Conservation (phyloP, 2,888 invertebrate genomes). For the Zaprionus bogoriensis region DNA sequence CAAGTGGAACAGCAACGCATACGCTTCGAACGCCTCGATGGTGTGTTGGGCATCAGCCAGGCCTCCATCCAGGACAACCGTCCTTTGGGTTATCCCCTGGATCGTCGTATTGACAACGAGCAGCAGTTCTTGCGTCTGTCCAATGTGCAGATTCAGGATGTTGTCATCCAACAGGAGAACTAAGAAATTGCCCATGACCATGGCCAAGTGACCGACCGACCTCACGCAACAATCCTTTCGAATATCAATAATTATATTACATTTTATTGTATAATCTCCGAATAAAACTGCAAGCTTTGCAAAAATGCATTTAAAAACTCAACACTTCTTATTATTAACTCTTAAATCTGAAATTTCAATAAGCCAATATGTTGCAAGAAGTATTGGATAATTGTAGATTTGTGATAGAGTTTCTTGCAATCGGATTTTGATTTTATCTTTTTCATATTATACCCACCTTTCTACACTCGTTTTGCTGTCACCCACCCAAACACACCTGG, state of each 20-base stretch:
- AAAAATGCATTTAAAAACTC: slow-evolving; percentile 48
- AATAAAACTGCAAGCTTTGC: slow-evolving; percentile 65
- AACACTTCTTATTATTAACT: neutral
- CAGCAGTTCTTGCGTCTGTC: slow-evolving; percentile 52
- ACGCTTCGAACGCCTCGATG: slow-evolving; percentile 24
- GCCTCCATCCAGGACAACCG: slow-evolving; percentile 56
- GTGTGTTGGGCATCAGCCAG: slow-evolving; percentile 52
- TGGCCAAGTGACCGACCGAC: slow-evolving; percentile 5
- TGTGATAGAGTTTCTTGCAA: too few species aligned
- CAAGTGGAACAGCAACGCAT: neutral
- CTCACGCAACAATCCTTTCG: neutral
- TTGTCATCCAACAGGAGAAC: slow-evolving; percentile 71
- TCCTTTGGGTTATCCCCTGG: slow-evolving; percentile 73
- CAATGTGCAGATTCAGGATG: slow-evolving; percentile 69
- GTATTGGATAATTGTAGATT: too few species aligned
- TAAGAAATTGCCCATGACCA: slow-evolving; percentile 17
- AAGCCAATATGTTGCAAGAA: too few species aligned
- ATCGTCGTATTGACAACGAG: slow-evolving; percentile 62
- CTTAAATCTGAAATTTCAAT: too few species aligned
- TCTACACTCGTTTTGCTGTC: neutral
- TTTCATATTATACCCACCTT: too few species aligned
- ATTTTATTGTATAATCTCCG: slow-evolving; percentile 12
- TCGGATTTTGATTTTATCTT: too few species aligned
- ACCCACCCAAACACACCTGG: slow-evolving; percentile 36
- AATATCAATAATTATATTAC: neutral